phyloP scores from a whole-genome alignment of 2,797 vertebrate genomes.

The Hippopotamyrus pictus region DNA sequence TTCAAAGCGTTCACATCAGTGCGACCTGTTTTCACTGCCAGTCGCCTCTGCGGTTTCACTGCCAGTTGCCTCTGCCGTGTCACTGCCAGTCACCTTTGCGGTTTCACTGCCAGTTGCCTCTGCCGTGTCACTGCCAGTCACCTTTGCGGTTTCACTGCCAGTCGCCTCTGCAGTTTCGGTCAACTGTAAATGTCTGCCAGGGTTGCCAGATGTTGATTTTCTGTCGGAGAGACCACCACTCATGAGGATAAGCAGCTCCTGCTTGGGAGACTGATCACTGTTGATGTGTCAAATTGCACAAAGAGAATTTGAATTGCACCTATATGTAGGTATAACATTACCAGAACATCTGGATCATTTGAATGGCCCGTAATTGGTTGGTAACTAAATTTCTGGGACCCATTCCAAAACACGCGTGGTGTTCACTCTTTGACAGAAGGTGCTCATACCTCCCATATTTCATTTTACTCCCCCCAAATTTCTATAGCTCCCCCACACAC shows the following conservation, averaged over 20 bases:
- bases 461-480: background rate
- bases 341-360: constrained; percentile 68
- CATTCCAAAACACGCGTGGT: constrained; percentile 63
- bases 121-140: background rate
- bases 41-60: background rate
- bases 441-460: background rate
- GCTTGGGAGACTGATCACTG: constrained; percentile 41
- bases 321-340: constrained; percentile 68
- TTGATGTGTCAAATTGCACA: constrained; percentile 69
- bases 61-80: background rate
- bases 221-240: background rate
- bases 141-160: background rate
- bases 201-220: background rate
- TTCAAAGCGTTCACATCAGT: background rate
- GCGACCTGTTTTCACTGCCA: background rate
- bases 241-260: background rate
- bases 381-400: constrained; percentile 65
- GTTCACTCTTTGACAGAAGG: constrained; percentile 35
- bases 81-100: too few relatives aligned
- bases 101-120: background rate
- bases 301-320: constrained; percentile 65
- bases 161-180: background rate
- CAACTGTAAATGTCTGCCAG: background rate
- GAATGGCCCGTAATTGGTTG: constrained; percentile 63
- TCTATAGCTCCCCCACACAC: background rate